Evolutionary conservation across 2,113 vertebrate species (phyloP), one percentile per base, ranked within the genome.

Genomic region (Patagioenas fasciata): DNA sequence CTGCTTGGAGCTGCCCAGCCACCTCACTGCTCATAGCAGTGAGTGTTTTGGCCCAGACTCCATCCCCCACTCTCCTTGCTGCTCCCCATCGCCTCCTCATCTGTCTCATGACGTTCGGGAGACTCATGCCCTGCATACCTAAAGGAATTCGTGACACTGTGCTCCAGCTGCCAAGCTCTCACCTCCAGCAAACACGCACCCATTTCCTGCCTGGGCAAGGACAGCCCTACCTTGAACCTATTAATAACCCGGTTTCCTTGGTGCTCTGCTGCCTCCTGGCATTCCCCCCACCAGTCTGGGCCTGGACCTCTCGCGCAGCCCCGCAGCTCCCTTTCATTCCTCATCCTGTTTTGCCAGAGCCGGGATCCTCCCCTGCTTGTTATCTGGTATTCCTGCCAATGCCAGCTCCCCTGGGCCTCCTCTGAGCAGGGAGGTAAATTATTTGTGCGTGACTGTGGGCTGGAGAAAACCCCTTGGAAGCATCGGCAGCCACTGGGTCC

Each of bases 191-290:
- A 93, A 90, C 44, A 85, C 13, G 54, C 23, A 1, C 74, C 89
- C 66, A 26, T 93, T 97, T 96, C 96, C 90, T 95, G 91, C 84
- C 92, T 88, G 82, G 94, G 85, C 87, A 91, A 88, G 88, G 83
- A 58, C 57, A 86, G 58, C 56, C 87, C 56, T 94, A 44, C 79
- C 83, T 85, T 58, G 40, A 87, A 29, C 80, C n/a, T 92, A 62
- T 92, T 93, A 87, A 93, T 91, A 97, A 89, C 20, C 5, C 3
- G 1, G 13, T 34, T 80, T 87, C 47, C 48, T 74, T 2, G 4
- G 48, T 84, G 31, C 36, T 83, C 72, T 58, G 57, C 57, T 89
- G 84, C 73, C 54, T 92, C 11, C n/a, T 75, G 91, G 77, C 61
- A 86, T 94, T 96, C 31, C 75, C 80, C 60, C 21, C 67, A 53